These are phyloP conservation scores for Rhodeus uyekii DNA, from an alignment of 2,797 vertebrate genomes.

Conservation along the genomic window DNA sequence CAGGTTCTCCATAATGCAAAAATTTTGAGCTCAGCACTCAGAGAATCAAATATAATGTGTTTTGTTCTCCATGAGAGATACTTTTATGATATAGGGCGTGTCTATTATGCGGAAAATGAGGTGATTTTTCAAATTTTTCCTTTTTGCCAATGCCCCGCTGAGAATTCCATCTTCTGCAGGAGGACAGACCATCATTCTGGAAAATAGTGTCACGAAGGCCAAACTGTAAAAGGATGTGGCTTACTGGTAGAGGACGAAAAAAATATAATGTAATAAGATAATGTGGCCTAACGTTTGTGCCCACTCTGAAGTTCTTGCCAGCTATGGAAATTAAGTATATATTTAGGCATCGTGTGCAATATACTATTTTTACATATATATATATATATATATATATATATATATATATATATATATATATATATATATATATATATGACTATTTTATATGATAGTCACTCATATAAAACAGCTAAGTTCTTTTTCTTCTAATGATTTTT, in stretches of 20 bases:
- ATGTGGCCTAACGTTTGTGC: neutral
- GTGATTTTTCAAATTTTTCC: conserved; percentile 44
- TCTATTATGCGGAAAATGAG: conserved; percentile 43
- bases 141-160: conserved; percentile 19
- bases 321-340: neutral
- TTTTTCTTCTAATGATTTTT: no score
- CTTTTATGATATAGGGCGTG: conserved; percentile 35
- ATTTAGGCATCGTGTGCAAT: neutral
- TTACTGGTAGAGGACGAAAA: neutral
- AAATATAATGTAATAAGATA: neutral
- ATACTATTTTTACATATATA: no score
- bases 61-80: conserved; percentile 41
- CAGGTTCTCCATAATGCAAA: conserved; percentile 31
- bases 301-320: neutral
- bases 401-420: no score
- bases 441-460: no score
- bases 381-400: no score
- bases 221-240: neutral
- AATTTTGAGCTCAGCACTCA: conserved; percentile 31
- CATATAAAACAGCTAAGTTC: no score
- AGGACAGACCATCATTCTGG: conserved; percentile 8
- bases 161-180: conserved; percentile 28
- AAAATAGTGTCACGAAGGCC: conserved; percentile 3
- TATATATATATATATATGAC: no score
- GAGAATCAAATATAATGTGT: conserved; percentile 42